A percentile compares a stretch with the other conserved stretches of the same genome.
Conservation (phyloP, 2,888 invertebrate species). For the Anodontia alba region DNA sequence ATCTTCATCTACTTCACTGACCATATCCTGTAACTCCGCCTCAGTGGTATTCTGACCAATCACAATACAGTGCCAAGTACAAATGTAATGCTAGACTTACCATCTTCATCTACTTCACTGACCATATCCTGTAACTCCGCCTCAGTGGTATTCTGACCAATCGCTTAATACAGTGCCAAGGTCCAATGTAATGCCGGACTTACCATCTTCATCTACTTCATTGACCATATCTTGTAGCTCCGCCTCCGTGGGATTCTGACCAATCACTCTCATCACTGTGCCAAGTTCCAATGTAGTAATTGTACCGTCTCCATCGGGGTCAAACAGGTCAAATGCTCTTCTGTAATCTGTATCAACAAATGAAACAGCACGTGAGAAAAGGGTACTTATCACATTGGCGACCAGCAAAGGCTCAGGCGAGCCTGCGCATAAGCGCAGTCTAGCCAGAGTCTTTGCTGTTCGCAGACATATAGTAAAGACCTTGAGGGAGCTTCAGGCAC, state of each 20-base stretch:
- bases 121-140: conserved; percentile 61
- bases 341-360: conserved; percentile 40
- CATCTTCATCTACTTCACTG: conserved; percentile 61
- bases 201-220: conserved; percentile 64
- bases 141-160: too few relatives aligned
- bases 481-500: too few relatives aligned
- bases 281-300: conserved; percentile 61
- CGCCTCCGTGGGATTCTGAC: conserved; percentile 60
- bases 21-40: conserved; percentile 60
- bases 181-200: conserved; percentile 54
- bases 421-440: too few relatives aligned
- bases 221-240: conserved; percentile 62
- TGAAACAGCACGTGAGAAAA: too few relatives aligned
- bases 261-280: conserved; percentile 60
- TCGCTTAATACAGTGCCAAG: too few relatives aligned
- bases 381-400: too few relatives aligned
- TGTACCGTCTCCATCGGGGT: conserved; percentile 61
- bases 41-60: too few relatives aligned
- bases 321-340: conserved; percentile 59
- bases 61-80: too few relatives aligned
- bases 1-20: conserved; percentile 61
- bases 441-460: too few relatives aligned
- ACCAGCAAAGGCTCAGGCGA: too few relatives aligned
- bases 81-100: too few relatives aligned
- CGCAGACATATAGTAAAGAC: too few relatives aligned